These are phyloP conservation scores for Drosophila subquinaria DNA, from an alignment of 2,888 invertebrate species.

Conservation along the genomic window DNA sequence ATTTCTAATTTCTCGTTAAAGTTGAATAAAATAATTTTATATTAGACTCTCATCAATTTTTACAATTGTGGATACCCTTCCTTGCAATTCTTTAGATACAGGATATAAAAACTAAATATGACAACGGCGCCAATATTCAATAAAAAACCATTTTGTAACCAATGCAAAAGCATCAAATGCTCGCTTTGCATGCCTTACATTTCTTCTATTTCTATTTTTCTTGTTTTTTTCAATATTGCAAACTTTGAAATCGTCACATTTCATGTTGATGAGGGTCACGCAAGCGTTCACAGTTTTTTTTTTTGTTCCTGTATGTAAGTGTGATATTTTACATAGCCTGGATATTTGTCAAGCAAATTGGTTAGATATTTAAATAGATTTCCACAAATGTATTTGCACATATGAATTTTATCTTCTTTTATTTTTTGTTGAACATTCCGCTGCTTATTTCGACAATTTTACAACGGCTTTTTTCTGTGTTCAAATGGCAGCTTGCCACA, in stretches of 20 bases:
- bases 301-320: not conserved
- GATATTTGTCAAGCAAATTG: slow-evolving; percentile 61
- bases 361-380: slow-evolving; percentile 33
- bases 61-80: not conserved
- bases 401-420: slow-evolving; percentile 7
- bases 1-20: not conserved
- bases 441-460: slow-evolving; percentile 33
- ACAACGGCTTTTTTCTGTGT: slow-evolving; percentile 1
- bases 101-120: slow-evolving; percentile 23
- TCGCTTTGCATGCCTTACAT: slow-evolving; percentile 30
- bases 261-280: slow-evolving; percentile 57
- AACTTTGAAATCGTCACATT: slow-evolving; percentile 35
- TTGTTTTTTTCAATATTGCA: slow-evolving; percentile 11
- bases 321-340: slow-evolving; percentile 29
- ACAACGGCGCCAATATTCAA: slow-evolving; percentile 11
- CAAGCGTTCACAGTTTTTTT: not conserved
- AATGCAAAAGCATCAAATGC: slow-evolving; percentile 48
- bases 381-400: slow-evolving; percentile 28
- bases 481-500: slow-evolving; percentile 13
- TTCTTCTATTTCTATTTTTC: not conserved
- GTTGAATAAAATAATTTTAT: not conserved
- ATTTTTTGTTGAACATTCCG: not conserved
- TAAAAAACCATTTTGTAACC: slow-evolving; percentile 33
- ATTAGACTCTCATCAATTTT: not conserved
- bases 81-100: not conserved